A percentile compares a stretch with the other conserved stretches of the same genome.
These are phyloP conservation scores for Indicator maculatus DNA, from an alignment of 2,113 vertebrate species.

Conservation along the genomic window DNA sequence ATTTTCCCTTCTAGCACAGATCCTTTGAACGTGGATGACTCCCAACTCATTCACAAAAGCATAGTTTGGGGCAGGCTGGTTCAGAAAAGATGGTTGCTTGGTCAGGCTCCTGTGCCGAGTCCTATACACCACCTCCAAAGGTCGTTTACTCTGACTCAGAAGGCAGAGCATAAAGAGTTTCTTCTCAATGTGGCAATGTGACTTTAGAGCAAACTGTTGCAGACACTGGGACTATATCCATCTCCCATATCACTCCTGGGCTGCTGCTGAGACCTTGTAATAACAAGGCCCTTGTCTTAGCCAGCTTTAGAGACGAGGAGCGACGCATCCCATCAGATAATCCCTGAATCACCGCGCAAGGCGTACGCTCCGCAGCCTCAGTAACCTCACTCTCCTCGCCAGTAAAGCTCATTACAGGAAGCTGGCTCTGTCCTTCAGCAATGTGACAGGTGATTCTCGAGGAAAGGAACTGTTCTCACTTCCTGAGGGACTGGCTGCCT, in stretches of 20 bases:
- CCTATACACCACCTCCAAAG: background rate
- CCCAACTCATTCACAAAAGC: background rate
- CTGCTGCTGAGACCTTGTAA: background rate
- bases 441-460: conserved; percentile 21
- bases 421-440: conserved; percentile 56
- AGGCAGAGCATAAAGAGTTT: background rate
- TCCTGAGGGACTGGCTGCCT: conserved; percentile 86
- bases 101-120: background rate
- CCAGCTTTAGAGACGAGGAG: background rate
- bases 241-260: background rate
- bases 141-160: background rate
- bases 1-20: background rate
- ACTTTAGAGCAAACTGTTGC: background rate
- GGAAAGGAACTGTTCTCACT: conserved; percentile 80
- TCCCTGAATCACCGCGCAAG: background rate
- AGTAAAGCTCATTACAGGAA: conserved; percentile 80
- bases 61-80: background rate
- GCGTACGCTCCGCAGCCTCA: background rate
- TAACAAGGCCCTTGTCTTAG: conserved; percentile 36
- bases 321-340: conserved; percentile 44
- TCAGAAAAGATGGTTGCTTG: background rate
- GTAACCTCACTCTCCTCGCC: background rate
- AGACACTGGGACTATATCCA: background rate
- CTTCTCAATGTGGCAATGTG: background rate
- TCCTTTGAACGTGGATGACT: background rate